phyloP scores from a whole-genome alignment of 2,888 invertebrate genomes.

The Amiota mariae region DNA sequence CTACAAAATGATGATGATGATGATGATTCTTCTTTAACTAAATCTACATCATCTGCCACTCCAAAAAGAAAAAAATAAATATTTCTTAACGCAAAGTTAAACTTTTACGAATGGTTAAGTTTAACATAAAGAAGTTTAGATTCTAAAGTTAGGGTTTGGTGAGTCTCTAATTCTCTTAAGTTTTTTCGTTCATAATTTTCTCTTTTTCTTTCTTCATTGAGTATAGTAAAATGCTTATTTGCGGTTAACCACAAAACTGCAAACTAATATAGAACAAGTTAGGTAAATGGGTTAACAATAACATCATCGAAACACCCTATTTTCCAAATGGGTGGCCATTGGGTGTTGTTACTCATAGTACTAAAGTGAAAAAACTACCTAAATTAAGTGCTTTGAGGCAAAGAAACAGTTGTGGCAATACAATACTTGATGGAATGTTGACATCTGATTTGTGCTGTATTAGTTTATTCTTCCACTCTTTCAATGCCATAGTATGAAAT shows the following conservation, averaged over 20 bases:
- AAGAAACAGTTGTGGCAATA: too few relatives aligned
- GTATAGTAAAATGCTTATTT: constrained; percentile 61
- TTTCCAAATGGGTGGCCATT: too few relatives aligned
- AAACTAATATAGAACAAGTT: constrained; percentile 46
- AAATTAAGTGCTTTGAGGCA: background rate
- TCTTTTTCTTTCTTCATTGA: constrained; percentile 36
- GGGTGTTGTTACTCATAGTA: too few relatives aligned
- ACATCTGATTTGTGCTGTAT: constrained; percentile 47
- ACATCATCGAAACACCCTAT: background rate
- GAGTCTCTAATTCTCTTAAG: too few relatives aligned
- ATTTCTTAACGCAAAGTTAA: constrained; percentile 41
- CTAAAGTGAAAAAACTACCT: background rate
- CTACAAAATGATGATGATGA: too few relatives aligned
- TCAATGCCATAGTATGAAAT: too few relatives aligned
- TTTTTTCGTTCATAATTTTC: too few relatives aligned
- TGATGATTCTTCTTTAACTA: too few relatives aligned
- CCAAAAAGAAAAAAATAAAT: too few relatives aligned
- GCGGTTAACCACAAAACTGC: constrained; percentile 62
- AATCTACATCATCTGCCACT: too few relatives aligned
- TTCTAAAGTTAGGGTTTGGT: too few relatives aligned
- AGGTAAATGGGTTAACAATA: constrained; percentile 19
- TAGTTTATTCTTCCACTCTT: constrained; percentile 29
- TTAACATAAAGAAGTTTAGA: constrained; percentile 39
- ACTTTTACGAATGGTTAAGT: constrained; percentile 51
- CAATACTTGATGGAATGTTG: constrained; percentile 33